phyloP scores from a whole-genome alignment of 2,888 invertebrate species.

The Arge pagana region DNA sequence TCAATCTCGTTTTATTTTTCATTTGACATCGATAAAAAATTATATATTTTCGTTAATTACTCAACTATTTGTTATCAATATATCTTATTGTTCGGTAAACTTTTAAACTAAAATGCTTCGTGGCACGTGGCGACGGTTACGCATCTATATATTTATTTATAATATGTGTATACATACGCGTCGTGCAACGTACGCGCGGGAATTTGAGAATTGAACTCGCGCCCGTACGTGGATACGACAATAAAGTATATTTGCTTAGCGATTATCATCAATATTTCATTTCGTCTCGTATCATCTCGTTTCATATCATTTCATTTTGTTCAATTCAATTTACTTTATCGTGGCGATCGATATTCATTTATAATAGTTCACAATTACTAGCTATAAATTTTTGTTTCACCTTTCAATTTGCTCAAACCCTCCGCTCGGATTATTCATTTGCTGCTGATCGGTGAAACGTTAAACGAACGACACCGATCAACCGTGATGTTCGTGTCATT shows the following conservation, averaged over 20 bases:
- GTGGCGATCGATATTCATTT: conserved; percentile 44
- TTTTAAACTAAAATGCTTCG: conserved; percentile 44
- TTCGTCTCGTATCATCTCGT: not conserved
- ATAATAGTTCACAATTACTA: conserved; percentile 45
- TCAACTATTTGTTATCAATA: conserved; percentile 38
- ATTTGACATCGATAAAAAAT: conserved; percentile 33
- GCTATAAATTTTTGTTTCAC: conserved; percentile 37
- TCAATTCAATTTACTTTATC: conserved; percentile 35
- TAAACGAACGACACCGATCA: too few relatives aligned
- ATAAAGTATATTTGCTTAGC: conserved; percentile 41
- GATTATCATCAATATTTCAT: conserved; percentile 41
- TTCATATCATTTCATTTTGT: too few relatives aligned
- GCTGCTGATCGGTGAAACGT: too few relatives aligned
- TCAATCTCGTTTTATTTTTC: conserved; percentile 28
- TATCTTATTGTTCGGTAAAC: conserved; percentile 47
- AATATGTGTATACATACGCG: conserved; percentile 21
- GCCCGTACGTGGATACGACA: conserved; percentile 21
- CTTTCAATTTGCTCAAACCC: not conserved
- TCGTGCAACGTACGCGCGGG: conserved; percentile 33
- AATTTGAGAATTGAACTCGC: too few relatives aligned
- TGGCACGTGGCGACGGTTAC: conserved; percentile 35
- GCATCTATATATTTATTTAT: conserved; percentile 26
- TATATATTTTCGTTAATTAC: conserved; percentile 39
- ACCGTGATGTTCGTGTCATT: too few relatives aligned
- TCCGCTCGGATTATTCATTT: not conserved